Base-by-base conservation (phyloP, 2,888 invertebrate species). In the Machimus atricapillus region DNA sequence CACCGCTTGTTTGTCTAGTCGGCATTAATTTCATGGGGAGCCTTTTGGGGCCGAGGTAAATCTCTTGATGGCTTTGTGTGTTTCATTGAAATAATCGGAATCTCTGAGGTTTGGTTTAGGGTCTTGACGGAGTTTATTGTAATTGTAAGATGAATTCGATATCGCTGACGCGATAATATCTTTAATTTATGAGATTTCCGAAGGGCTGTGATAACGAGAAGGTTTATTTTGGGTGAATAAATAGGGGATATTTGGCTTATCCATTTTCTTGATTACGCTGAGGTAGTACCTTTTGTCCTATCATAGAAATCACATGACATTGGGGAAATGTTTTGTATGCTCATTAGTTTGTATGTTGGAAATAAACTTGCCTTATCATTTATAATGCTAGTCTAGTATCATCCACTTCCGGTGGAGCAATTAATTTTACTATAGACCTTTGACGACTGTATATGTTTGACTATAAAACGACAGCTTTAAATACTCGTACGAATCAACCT, bases 1-100 rank as follows among this genome's bases (percentile, higher is more conserved):
- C 86, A 86, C 56, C 37, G 77, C 23, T 86, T 86, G 86, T 77
- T 86, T 86, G 86, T 86, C 86, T 86, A 86, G 86, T 86, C 86
- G 56, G 77, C 86, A 86, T 86, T 76, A 76, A 86, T 86, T 86
- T 85, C 85, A 66, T 19, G 66, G 19, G 66, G 34, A 40, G 27
- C 66, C 27, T 66, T 66, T 66, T 66, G 66, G 46, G 73, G 31
- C 12, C 27, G 85, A 43, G 46, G 74, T 66, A 79, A 52, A 79
- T 79, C 46, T 27, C 31, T 52, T 31, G 52, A 52, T 46, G 19
- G 52, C 31, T 52, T 79, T 79, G 16, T 79, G 27, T 56, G 66
- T 78, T 40, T 43, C 23, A 78, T 6, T 78, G 43, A 37, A 78
- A 78, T 40, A 2, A 2, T 79, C 79, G n/a, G 46, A 79, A 43